Evolutionary conservation across 2,113 vertebrate genomes (phyloP), one percentile per base, ranked within the genome.

Genomic region (Phylloscopus trochilus): DNA sequence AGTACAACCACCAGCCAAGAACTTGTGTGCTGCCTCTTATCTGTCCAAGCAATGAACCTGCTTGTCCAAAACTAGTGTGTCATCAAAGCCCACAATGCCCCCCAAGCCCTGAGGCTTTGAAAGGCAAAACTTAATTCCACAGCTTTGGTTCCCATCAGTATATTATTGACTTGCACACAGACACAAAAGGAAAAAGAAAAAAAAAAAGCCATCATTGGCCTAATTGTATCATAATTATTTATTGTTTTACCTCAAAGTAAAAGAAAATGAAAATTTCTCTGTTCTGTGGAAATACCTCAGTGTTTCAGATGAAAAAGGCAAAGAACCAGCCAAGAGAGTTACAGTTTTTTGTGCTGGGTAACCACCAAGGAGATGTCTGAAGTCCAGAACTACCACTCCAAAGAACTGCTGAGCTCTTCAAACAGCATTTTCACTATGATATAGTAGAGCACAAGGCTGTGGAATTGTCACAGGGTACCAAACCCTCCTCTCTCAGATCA

Each of bases 401-500:
- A 80, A 75, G 56, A 74, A 37, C 18, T 81, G 62, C 53, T 56
- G 75, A 74, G 59, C 49, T 81, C 49, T 88, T 70, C 16, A 13
- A 66, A 30, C 3, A 80, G 4, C 46, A 75, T 75, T 82, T 87
- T 83, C 55, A 35, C 55, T 39, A 20, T 6, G 35, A 20, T 6
- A 35, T 44, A 67, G 30, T 15, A 18, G 13, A 74, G 82, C 82
- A 94, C 2, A 1, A 41, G 49, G 30, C 56, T 58, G 59, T 7
- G 30, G 84, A 72, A 69, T 33, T 83, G 73, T 68, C 79, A 79
- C 59, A 67, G 55, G 27, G 47, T 67, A 85, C 43, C 91, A 88
- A 84, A 79, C 35, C 85, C 49, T 59, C 37, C 39, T 58, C 73
- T 76, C 68, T 24, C 83, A 83, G 23, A 75, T 49, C 66, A 53